Conservation (phyloP, 2,113 vertebrate species). For the Gavialis gangeticus region DNA sequence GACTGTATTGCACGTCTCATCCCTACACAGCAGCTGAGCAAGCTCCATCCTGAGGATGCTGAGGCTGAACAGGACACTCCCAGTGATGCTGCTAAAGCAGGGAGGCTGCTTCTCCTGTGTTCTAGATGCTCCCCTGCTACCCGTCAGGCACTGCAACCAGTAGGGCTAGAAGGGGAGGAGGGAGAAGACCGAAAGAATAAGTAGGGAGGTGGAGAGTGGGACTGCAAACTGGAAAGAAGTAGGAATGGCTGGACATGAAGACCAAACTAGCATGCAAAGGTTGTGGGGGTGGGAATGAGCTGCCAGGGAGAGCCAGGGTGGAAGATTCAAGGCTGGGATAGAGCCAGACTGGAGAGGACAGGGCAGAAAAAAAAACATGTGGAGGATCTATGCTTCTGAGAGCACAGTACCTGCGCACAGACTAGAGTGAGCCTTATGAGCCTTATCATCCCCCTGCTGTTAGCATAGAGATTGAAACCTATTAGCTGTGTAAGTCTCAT, state of each 20-base stretch:
- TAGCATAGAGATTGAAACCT: background rate
- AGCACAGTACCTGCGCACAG: background rate
- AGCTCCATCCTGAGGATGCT: background rate
- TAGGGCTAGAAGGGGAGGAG: background rate
- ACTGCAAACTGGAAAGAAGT: background rate
- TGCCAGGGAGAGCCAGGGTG: background rate
- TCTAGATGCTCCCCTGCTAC: background rate
- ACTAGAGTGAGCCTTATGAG: background rate
- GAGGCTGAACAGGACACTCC: background rate
- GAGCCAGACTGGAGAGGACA: background rate
- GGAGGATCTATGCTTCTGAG: background rate
- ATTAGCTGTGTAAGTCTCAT: background rate
- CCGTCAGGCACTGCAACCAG: background rate
- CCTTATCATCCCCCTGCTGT: background rate
- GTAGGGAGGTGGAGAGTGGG: background rate
- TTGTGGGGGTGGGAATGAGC: no score
- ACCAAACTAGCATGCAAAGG: background rate
- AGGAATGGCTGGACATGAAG: background rate
- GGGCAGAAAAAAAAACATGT: background rate
- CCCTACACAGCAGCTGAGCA: accelerated
- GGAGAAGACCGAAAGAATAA: conserved; percentile 1
- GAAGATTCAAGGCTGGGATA: background rate
- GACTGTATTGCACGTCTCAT: accelerated
- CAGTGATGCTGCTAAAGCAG: conserved; percentile 4
- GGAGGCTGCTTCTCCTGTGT: background rate